Conservation (phyloP, 1,140 invertebrate species). For the Brachionus angularis region DNA sequence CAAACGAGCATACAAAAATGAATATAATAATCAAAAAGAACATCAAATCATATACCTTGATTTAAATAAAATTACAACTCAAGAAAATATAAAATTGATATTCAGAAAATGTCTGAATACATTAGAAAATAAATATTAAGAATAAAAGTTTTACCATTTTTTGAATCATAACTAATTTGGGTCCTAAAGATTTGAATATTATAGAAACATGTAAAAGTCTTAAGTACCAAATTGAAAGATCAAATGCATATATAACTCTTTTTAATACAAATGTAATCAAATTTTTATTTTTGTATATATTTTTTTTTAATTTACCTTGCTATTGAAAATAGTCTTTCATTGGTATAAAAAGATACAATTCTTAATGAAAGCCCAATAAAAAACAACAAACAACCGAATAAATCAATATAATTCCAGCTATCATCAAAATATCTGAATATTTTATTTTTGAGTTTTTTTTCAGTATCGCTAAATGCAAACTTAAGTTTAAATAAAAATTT, state of each 20-base stretch:
- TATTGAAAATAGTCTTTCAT: slow-evolving; percentile 5
- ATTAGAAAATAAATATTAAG: slow-evolving; percentile 45
- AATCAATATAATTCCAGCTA: slow-evolving; percentile 37
- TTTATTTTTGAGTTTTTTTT: slow-evolving; percentile 33
- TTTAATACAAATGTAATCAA: too few species aligned
- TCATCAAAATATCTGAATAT: slow-evolving; percentile 18
- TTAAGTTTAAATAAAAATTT: slow-evolving; percentile 8
- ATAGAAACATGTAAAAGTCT: slow-evolving; percentile 54
- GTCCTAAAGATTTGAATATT: slow-evolving; percentile 53
- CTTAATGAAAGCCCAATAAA: slow-evolving; percentile 4
- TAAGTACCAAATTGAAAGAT: slow-evolving; percentile 47
- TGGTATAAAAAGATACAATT: not conserved
- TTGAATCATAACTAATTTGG: slow-evolving; percentile 56
- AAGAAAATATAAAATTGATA: too few species aligned
- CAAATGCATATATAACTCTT: slow-evolving; percentile 23
- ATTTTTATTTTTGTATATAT: not conserved
- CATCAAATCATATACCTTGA: slow-evolving; percentile 7
- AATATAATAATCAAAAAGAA: slow-evolving; percentile 5
- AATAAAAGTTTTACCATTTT: slow-evolving; percentile 54
- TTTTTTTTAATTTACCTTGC: slow-evolving; percentile 26
- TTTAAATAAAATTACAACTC: too few species aligned
- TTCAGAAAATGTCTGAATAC: too few species aligned
- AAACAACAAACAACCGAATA: slow-evolving; percentile 5
- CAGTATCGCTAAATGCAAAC: slow-evolving; percentile 13
- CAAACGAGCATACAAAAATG: slow-evolving; percentile 12